Evolutionary conservation across 2,888 invertebrate species (phyloP).

Genomic region (Protodeltote pygarga): DNA sequence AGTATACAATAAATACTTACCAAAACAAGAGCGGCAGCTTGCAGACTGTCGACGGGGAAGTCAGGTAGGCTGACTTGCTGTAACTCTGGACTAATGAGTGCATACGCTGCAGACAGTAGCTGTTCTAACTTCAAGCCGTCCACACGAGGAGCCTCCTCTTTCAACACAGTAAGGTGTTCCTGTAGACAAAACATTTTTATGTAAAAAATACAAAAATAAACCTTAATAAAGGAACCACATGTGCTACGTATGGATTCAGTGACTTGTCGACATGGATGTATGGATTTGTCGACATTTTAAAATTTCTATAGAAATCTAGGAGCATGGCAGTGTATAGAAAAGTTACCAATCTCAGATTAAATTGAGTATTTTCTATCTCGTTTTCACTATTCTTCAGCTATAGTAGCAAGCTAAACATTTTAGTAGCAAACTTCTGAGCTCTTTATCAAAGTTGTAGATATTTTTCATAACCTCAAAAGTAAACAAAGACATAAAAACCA

Average conservation of each 20-base stretch:
- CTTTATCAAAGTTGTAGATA: slow-evolving; percentile 2
- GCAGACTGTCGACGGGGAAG: slow-evolving; percentile 95
- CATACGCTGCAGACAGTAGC: slow-evolving; percentile 92
- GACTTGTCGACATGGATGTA: no score
- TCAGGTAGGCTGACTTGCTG: slow-evolving; percentile 92
- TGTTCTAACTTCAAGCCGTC: slow-evolving; percentile 85
- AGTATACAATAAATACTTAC: slow-evolving; percentile 75
- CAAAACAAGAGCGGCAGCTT: slow-evolving; percentile 89
- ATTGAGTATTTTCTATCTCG: not conserved
- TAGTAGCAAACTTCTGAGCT: slow-evolving; percentile 2
- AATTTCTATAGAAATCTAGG: no score
- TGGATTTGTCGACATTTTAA: no score
- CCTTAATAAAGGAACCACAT: no score
- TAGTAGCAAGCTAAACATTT: slow-evolving; percentile 4
- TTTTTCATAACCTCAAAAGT: slow-evolving; percentile 5
- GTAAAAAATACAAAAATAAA: not conserved
- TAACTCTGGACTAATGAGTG: slow-evolving; percentile 92
- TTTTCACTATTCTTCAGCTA: not conserved
- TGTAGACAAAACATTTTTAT: slow-evolving; percentile 49
- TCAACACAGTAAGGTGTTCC: slow-evolving; percentile 84
- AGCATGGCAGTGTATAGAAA: no score
- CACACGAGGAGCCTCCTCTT: slow-evolving; percentile 76
- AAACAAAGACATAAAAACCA: slow-evolving; percentile 38
- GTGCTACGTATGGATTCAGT: no score
- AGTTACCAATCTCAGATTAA: no score